Evolutionary conservation across 2,113 vertebrate genomes (phyloP).

Genomic region (Passer montanus): DNA sequence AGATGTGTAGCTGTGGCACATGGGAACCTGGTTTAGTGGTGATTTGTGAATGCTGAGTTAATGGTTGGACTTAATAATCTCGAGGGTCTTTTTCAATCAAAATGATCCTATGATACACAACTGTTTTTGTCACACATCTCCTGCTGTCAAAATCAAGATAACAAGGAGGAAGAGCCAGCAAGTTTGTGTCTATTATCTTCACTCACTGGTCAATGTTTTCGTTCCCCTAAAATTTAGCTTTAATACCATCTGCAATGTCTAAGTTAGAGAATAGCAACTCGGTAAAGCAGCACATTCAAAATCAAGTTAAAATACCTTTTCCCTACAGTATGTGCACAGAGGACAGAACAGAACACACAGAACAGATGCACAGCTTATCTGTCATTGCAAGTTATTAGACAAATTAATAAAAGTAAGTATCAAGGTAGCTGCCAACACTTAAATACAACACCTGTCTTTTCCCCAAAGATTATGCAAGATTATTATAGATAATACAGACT

Average conservation of each 20-base stretch:
- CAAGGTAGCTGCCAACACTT: not conserved
- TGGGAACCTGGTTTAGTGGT: not conserved
- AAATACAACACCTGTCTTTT: not conserved
- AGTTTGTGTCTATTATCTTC: not conserved
- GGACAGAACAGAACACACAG: not conserved
- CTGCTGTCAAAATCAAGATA: not conserved
- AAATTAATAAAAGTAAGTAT: not conserved
- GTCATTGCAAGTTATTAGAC: not conserved
- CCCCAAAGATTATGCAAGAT: not conserved
- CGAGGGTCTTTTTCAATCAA: not conserved
- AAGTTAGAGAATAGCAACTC: not conserved
- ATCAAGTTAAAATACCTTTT: not conserved
- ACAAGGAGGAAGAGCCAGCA: not conserved
- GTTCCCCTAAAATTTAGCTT: not conserved
- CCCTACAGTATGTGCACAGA: not conserved
- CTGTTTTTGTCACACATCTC: not conserved
- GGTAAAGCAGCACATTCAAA: not conserved
- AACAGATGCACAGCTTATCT: not conserved
- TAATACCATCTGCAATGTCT: not conserved
- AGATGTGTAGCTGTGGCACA: rapidly evolving
- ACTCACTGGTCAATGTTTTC: not conserved
- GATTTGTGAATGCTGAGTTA: not conserved
- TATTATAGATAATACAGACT: not conserved
- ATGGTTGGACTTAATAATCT: not conserved
- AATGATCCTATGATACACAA: not conserved